Conservation (phyloP, 2,113 vertebrate genomes). For the Laticauda laticaudata region DNA sequence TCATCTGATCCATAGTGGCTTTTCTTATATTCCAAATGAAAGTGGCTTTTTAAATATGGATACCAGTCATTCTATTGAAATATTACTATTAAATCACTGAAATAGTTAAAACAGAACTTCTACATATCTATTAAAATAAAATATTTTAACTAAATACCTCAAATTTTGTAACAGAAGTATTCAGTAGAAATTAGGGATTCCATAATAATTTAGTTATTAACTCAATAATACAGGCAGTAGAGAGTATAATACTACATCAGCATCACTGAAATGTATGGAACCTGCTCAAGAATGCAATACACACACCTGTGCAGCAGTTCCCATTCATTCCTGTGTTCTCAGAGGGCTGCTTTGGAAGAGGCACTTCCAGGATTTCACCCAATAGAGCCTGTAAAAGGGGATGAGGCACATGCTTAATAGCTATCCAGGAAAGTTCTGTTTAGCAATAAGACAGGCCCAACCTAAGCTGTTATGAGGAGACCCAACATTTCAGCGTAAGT, state of each 20-base stretch:
- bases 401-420: background rate
- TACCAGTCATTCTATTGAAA: background rate
- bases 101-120: background rate
- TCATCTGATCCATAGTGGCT: background rate
- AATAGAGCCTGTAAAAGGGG: background rate
- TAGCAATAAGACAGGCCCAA: background rate
- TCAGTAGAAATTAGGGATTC: background rate
- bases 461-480: background rate
- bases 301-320: background rate
- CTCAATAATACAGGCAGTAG: background rate
- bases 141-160: background rate
- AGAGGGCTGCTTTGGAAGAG: background rate
- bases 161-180: background rate
- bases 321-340: background rate
- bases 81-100: background rate
- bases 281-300: background rate
- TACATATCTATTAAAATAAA: background rate
- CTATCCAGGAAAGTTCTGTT: background rate
- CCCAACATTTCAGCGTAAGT: background rate
- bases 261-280: background rate
- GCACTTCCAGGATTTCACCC: background rate
- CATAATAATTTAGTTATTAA: background rate
- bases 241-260: background rate
- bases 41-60: background rate
- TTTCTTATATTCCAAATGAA: background rate